Evolutionary conservation across 2,888 invertebrate genomes (phyloP).

Genomic region (Vandiemenella viatica): DNA sequence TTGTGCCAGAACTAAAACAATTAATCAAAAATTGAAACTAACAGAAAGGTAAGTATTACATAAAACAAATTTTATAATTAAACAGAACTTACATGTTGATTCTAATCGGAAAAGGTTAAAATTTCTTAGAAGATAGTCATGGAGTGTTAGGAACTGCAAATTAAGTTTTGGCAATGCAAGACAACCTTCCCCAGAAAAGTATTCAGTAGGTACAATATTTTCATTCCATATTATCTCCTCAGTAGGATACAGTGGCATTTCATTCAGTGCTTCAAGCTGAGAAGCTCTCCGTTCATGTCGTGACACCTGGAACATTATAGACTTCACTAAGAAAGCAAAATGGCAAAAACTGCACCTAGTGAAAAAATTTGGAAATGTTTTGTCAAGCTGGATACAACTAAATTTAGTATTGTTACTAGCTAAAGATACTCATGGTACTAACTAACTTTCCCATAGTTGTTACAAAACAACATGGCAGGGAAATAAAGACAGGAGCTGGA

Average conservation of each 20-base stretch:
- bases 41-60: conserved; percentile 1
- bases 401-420: neutral
- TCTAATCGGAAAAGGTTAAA: conserved; percentile 95
- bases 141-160: conserved; percentile 92
- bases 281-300: conserved; percentile 79
- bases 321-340: neutral
- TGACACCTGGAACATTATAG: conserved; percentile 40
- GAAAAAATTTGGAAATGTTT: neutral
- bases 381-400: too few relatives aligned
- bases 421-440: too few relatives aligned
- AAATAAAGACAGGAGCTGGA: too few relatives aligned
- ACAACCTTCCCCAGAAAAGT: conserved; percentile 90
- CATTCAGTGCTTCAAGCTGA: conserved; percentile 86
- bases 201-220: conserved; percentile 94
- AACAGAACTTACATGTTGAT: conserved; percentile 69
- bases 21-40: too few relatives aligned
- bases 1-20: too few relatives aligned
- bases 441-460: too few relatives aligned
- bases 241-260: conserved; percentile 96
- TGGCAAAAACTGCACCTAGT: neutral
- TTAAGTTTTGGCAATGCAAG: conserved; percentile 94
- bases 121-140: conserved; percentile 93
- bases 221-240: conserved; percentile 99
- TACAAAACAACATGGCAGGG: too few relatives aligned
- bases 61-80: neutral